Base-by-base conservation (phyloP, 2,888 invertebrate species). In the Diarsia rubi region DNA sequence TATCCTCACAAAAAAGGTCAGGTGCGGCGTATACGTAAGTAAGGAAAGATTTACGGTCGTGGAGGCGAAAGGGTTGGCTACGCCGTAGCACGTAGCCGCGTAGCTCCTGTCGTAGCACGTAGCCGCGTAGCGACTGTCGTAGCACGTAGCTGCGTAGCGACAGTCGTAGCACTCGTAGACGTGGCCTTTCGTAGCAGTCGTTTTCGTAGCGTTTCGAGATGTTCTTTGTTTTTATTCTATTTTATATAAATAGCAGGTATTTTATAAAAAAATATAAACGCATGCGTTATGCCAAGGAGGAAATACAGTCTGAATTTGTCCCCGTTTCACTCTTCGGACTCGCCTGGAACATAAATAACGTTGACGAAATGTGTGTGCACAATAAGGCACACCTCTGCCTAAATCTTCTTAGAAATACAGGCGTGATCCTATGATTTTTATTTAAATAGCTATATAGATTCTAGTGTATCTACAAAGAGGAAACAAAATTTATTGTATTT, bases 21-120 rank as follows among this genome's bases (percentile, higher is more conserved):
- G 79, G 66, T 83, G 45, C 45, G 79, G 24, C 31, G 49, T 64
- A 57, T 60, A 64, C 64, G 49, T 71, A 49, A 62, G 70, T 75
- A 71, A 69, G n/a, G 49, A 44, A 80, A 75, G 84, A 82, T 84
- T 81, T 83, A 81, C 66, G 81, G 45, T 49, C 49, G 59, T 62
- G 16, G n/a, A 52, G 16, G 42, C 47, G 14, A 74, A 71, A 75
- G 69, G 81, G 71, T 68, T 75, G 52, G 64, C 49, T 19, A 31
- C 45, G 42, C 69, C 52, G 82, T 84, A 84, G 69, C 82, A 73
- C 76, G 84, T 84, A 81, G 79, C 67, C 16, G 24, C 31, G 42
- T 49, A 80, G 79, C 67, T 12, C 4, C 5, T 37, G 37, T 37
- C 37, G 37, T 37, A 37, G 37, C 37, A 37, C 37, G 37, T 49